Percentiles rank a stretch among this genome's conserved stretches.
phyloP scores from a whole-genome alignment of 2,113 vertebrate genomes.

The Solenodon paradoxus region DNA sequence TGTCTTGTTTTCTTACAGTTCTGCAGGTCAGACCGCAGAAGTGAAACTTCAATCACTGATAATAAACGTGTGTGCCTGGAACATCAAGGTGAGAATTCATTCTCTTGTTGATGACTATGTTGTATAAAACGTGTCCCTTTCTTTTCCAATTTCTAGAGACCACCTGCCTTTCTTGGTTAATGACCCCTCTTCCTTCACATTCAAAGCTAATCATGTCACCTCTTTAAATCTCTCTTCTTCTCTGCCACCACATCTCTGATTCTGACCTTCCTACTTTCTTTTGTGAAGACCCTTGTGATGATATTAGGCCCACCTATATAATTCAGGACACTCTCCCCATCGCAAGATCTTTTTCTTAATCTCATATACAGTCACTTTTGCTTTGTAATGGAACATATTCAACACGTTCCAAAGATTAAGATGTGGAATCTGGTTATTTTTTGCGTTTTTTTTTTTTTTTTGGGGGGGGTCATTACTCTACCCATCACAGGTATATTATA shows the following conservation, averaged over 20 bases:
- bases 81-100: background rate
- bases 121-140: background rate
- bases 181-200: background rate
- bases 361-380: background rate
- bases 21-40: background rate
- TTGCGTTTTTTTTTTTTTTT: too few relatives aligned
- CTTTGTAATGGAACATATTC: background rate
- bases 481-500: background rate
- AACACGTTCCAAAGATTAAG: background rate
- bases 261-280: background rate
- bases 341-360: background rate
- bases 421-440: background rate
- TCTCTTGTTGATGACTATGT: background rate
- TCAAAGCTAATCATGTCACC: background rate
- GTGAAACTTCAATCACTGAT: background rate
- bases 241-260: background rate
- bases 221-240: background rate
- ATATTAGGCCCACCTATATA: background rate
- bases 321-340: background rate
- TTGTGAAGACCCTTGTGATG: background rate
- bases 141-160: background rate
- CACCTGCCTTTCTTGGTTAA: background rate
- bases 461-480: background rate
- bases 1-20: background rate
- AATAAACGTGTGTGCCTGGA: background rate